Percentiles rank a stretch among this genome's conserved stretches.
Evolutionary conservation across 2,113 vertebrate species (phyloP).

Genomic region (Oncorhynchus masou): DNA sequence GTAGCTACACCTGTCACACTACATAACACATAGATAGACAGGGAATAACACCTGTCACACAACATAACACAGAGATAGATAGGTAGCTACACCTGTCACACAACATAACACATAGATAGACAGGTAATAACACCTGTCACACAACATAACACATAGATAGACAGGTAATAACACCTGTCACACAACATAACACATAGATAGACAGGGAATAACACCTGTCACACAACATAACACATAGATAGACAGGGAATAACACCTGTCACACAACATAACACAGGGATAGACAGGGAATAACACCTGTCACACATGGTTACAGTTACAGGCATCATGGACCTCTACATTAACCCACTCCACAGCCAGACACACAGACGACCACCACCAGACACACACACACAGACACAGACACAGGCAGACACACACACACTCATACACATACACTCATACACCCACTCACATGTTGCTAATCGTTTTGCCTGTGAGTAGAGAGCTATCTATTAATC

Average conservation of each 20-base stretch:
- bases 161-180: neutral
- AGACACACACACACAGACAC: no score
- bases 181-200: neutral
- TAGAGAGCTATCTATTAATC: constrained; percentile 14
- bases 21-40: no score
- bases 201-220: neutral
- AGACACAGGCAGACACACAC: no score
- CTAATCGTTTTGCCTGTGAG: constrained; percentile 10
- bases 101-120: neutral
- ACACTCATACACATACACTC: neutral
- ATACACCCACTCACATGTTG: neutral
- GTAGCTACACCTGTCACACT: neutral
- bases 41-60: no score
- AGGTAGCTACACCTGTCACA: neutral
- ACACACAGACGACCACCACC: no score
- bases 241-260: no score
- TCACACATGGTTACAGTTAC: no score
- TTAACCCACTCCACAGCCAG: no score
- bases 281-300: no score
- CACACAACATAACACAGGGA: neutral
- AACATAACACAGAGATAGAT: neutral
- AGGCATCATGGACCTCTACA: no score
- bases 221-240: neutral
- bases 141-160: neutral
- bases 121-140: neutral